phyloP scores from a whole-genome alignment of 2,797 vertebrate species.

The Pitangus sulphuratus region DNA sequence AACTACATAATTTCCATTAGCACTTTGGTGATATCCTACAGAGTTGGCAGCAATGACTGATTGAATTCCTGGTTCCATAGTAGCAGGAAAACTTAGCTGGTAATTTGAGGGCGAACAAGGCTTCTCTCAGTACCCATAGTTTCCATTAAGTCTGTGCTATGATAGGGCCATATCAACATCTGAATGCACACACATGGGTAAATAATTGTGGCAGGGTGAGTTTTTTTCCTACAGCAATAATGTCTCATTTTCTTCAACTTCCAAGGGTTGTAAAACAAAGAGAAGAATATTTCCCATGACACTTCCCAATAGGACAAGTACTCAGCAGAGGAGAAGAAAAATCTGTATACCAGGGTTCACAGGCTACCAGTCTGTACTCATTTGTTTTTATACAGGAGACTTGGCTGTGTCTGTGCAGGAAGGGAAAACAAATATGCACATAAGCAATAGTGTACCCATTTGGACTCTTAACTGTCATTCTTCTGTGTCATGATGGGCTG shows the following conservation, averaged over 20 bases:
- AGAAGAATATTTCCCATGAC: background rate
- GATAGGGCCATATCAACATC: background rate
- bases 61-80: background rate
- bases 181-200: background rate
- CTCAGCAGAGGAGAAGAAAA: background rate
- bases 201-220: background rate
- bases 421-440: background rate
- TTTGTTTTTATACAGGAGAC: background rate
- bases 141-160: conserved; percentile 2
- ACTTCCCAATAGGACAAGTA: background rate
- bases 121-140: background rate
- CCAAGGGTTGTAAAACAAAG: background rate
- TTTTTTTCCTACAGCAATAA: background rate
- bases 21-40: background rate
- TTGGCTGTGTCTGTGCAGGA: background rate
- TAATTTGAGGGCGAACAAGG: background rate
- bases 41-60: background rate
- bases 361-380: background rate
- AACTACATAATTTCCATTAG: conserved; percentile 1
- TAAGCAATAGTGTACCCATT: background rate
- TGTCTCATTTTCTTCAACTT: background rate
- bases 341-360: background rate
- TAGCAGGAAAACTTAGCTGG: background rate
- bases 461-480: background rate
- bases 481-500: background rate